Conservation (phyloP, 2,113 vertebrate genomes). For the Abramis brama region DNA sequence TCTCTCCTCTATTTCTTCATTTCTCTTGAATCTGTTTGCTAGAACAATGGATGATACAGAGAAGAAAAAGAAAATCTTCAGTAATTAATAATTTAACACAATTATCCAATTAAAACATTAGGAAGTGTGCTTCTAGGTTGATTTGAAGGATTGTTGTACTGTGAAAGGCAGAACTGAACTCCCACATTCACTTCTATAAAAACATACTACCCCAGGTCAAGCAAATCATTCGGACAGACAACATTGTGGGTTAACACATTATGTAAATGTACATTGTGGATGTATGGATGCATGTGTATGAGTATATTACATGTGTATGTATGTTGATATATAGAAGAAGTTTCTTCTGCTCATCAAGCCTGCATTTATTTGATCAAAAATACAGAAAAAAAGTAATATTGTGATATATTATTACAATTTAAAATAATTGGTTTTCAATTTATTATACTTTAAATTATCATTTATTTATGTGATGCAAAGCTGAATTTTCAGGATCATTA, state of each 20-base stretch:
- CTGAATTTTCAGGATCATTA: too few relatives aligned
- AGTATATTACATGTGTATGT: not conserved
- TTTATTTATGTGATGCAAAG: too few relatives aligned
- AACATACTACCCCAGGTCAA: not conserved
- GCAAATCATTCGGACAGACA: not conserved
- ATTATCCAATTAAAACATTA: not conserved
- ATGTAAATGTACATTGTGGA: not conserved
- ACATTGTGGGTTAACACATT: not conserved
- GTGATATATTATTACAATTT: too few relatives aligned
- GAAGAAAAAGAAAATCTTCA: not conserved
- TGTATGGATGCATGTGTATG: not conserved
- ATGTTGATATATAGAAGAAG: too few relatives aligned
- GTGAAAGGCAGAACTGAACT: not conserved
- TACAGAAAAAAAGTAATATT: too few relatives aligned
- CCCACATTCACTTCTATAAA: constrained; percentile 8
- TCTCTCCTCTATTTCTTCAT: not conserved
- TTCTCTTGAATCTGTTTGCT: not conserved
- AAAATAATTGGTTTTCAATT: too few relatives aligned
- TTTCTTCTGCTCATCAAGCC: too few relatives aligned
- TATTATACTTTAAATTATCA: too few relatives aligned
- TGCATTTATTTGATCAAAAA: too few relatives aligned
- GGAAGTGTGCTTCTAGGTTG: not conserved
- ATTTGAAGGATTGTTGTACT: not conserved
- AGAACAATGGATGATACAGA: not conserved
- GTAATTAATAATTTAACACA: not conserved